Percentiles rank a stretch among this genome's conserved stretches.
phyloP scores from a whole-genome alignment of 2,888 invertebrate species.

The Lamellibrachia columna region DNA sequence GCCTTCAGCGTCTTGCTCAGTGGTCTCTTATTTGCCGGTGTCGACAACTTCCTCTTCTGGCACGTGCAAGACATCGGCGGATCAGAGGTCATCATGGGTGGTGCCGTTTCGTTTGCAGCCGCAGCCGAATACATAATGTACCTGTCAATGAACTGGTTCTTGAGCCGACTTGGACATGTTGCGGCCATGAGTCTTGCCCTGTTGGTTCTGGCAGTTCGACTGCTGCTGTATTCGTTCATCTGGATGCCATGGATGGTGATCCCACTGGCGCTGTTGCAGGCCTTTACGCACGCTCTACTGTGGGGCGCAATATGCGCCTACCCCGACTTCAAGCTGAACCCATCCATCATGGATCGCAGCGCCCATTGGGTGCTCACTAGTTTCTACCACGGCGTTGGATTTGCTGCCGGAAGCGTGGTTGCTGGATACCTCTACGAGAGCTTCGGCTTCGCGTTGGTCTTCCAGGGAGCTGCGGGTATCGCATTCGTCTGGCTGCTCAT shows the following conservation, averaged over 20 bases:
- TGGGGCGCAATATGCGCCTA: slow-evolving; percentile 32
- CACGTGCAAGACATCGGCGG: slow-evolving; percentile 55
- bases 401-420: slow-evolving; percentile 51
- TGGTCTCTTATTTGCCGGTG: slow-evolving; percentile 52
- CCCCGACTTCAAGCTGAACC: slow-evolving; percentile 38
- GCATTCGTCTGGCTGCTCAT: slow-evolving; percentile 30
- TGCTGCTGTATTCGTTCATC: slow-evolving; percentile 56
- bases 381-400: slow-evolving; percentile 58
- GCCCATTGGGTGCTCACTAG: slow-evolving; percentile 55
- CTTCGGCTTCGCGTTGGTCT: slow-evolving; percentile 51
- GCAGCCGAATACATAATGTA: slow-evolving; percentile 57
- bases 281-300: slow-evolving; percentile 29
- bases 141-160: slow-evolving; percentile 49
- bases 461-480: slow-evolving; percentile 50
- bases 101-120: slow-evolving; percentile 54
- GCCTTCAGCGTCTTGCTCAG: slow-evolving; percentile 54
- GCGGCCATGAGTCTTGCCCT: slow-evolving; percentile 52
- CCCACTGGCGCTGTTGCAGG: slow-evolving; percentile 29
- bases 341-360: slow-evolving; percentile 52
- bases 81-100: slow-evolving; percentile 54
- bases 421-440: slow-evolving; percentile 55
- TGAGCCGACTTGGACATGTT: slow-evolving; percentile 51
- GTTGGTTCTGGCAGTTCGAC: slow-evolving; percentile 47
- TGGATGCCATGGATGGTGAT: slow-evolving; percentile 51
- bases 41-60: slow-evolving; percentile 61